phyloP scores from a whole-genome alignment of 2,797 vertebrate species.

The Hapalemur alaotrensis region DNA sequence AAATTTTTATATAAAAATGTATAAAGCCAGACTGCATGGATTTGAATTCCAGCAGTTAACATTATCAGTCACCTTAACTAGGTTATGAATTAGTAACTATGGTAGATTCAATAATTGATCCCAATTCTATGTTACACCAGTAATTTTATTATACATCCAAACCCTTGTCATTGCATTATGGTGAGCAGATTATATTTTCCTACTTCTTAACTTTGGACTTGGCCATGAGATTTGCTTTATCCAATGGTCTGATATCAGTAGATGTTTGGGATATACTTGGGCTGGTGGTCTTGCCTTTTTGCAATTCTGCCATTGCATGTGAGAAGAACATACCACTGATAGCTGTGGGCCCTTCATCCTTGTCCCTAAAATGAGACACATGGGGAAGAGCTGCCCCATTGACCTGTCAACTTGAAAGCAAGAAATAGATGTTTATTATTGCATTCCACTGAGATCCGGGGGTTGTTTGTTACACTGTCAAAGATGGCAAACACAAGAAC shows the following conservation, averaged over 20 bases:
- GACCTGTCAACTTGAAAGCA: conserved; percentile 22
- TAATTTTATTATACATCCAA: background rate
- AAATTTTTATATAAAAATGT: background rate
- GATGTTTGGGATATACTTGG: background rate
- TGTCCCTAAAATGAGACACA: background rate
- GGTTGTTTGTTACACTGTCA: background rate
- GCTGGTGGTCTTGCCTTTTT: background rate
- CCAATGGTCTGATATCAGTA: background rate
- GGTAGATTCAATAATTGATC: background rate
- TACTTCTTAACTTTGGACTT: background rate
- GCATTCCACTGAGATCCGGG: background rate
- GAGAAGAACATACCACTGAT: background rate
- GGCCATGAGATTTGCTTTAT: background rate
- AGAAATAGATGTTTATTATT: conserved; percentile 22
- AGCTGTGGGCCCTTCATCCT: background rate
- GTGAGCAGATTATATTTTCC: background rate
- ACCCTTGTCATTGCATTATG: background rate
- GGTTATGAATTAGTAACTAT: background rate
- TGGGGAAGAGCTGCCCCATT: background rate
- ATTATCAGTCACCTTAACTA: background rate
- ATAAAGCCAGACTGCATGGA: background rate
- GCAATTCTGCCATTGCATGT: background rate
- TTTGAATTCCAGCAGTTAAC: background rate
- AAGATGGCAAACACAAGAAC: background rate
- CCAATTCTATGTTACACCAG: background rate